Percentiles rank a stretch among this genome's conserved stretches.
Conservation (phyloP, 1,140 invertebrate genomes). For the Drosophila setifemur region DNA sequence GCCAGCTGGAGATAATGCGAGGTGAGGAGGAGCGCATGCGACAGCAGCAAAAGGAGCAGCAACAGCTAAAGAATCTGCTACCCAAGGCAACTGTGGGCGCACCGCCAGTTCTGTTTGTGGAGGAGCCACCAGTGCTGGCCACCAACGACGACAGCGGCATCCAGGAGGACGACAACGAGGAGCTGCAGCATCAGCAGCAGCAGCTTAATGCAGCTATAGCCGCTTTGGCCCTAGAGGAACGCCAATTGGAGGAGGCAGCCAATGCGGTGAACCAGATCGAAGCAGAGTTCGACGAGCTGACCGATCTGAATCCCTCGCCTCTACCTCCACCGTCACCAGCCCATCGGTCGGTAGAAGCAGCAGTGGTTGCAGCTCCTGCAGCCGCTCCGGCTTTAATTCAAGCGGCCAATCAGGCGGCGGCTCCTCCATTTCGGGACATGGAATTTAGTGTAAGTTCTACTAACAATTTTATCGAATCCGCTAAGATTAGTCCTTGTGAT, state of each 20-base stretch:
- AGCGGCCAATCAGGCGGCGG: slow-evolving; percentile 36
- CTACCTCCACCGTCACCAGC: slow-evolving; percentile 30
- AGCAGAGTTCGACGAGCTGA: slow-evolving; percentile 73
- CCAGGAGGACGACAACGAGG: slow-evolving; percentile 87
- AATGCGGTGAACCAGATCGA: slow-evolving; percentile 79
- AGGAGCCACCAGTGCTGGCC: slow-evolving; percentile 83
- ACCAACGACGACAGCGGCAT: slow-evolving; percentile 91
- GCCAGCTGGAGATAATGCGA: slow-evolving; percentile 78
- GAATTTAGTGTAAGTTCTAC: slow-evolving; percentile 83
- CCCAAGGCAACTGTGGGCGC: slow-evolving; percentile 1
- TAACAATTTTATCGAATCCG: slow-evolving; percentile 74
- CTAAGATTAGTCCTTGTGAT: slow-evolving; percentile 59
- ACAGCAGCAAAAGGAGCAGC: slow-evolving; percentile 42
- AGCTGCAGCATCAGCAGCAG: slow-evolving; percentile 65
- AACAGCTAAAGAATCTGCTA: slow-evolving; percentile 16
- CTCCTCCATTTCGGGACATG: slow-evolving; percentile 66
- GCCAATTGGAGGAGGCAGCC: slow-evolving; percentile 74
- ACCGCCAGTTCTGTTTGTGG: slow-evolving; percentile 57
- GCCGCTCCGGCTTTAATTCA: slow-evolving; percentile 29
- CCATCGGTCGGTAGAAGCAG: slow-evolving; percentile 1
- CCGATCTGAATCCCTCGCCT: slow-evolving; percentile 52
- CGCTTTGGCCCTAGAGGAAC: slow-evolving; percentile 68
- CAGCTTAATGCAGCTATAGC: slow-evolving; percentile 76
- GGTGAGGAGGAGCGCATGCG: slow-evolving; percentile 70
- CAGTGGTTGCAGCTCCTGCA: slow-evolving; percentile 1